Conservation (phyloP, 2,113 vertebrate genomes). For the Promerops cafer region DNA sequence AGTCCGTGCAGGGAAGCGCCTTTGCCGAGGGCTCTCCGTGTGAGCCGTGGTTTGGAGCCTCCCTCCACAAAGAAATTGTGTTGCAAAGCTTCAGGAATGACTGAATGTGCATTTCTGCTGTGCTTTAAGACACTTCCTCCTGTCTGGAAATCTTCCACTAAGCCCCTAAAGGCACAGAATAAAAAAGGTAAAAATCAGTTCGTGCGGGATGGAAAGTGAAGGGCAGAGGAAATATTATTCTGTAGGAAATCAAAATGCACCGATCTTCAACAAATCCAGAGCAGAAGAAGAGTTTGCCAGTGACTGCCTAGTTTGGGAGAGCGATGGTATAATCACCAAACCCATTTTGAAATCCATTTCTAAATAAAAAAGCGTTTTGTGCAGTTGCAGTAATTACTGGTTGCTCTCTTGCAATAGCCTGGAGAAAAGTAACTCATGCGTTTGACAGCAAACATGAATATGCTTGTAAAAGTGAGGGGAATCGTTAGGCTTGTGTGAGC, state of each 20-base stretch:
- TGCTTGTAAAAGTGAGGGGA: conserved; percentile 45
- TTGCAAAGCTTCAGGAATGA: not conserved
- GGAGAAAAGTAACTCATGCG: conserved; percentile 38
- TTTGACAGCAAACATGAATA: conserved; percentile 44
- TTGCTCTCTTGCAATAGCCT: conserved; percentile 48
- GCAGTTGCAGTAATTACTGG: conserved; percentile 49
- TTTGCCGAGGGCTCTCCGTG: not conserved
- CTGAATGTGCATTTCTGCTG: not conserved
- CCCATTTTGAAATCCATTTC: conserved; percentile 32
- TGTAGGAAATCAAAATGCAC: not conserved
- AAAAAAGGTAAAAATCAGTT: not conserved
- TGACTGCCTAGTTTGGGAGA: not conserved
- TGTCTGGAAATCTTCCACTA: not conserved
- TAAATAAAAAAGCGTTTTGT: conserved; percentile 47
- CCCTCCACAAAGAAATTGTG: not conserved
- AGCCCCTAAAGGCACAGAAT: not conserved
- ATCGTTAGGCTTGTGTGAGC: conserved; percentile 37
- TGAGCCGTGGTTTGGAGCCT: not conserved
- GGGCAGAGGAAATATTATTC: not conserved
- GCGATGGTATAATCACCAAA: not conserved
- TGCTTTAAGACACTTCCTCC: not conserved
- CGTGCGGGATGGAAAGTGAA: not conserved
- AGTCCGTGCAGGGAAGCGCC: not conserved
- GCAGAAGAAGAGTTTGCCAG: not conserved
- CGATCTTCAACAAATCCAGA: not conserved